Conservation (phyloP, 2,797 vertebrate species). For the Schizopygopsis pylzovi region DNA sequence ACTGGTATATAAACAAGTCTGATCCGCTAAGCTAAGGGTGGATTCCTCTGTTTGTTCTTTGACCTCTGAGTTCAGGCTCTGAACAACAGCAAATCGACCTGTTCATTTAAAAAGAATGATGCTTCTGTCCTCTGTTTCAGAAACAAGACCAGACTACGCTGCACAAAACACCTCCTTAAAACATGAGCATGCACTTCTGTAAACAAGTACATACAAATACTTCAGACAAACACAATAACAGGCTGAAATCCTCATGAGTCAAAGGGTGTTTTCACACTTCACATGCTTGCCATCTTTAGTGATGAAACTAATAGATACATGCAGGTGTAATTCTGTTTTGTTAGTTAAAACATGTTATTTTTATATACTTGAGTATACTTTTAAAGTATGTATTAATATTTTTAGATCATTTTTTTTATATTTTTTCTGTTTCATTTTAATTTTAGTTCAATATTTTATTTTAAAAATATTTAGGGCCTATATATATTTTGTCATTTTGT, state of each 20-base stretch:
- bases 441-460: background rate
- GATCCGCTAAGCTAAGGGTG: slow-evolving; percentile 42
- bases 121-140: background rate
- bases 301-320: background rate
- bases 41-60: slow-evolving; percentile 42
- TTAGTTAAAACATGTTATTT: background rate
- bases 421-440: background rate
- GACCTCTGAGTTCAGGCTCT: slow-evolving; percentile 35
- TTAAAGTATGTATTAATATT: background rate
- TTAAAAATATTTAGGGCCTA: too few relatives aligned
- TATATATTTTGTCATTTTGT: background rate
- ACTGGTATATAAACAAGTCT: slow-evolving; percentile 51
- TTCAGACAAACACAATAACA: background rate
- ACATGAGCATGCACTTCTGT: background rate
- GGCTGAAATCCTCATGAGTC: background rate
- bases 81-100: background rate
- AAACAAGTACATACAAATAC: background rate
- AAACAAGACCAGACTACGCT: background rate
- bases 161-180: background rate
- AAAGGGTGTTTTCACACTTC: slow-evolving; percentile 28
- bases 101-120: slow-evolving; percentile 30
- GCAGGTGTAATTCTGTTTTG: background rate
- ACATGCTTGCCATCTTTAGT: background rate
- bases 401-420: background rate
- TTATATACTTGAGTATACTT: background rate